phyloP scores from a whole-genome alignment of 2,113 vertebrate species.

The Theristicus caerulescens region DNA sequence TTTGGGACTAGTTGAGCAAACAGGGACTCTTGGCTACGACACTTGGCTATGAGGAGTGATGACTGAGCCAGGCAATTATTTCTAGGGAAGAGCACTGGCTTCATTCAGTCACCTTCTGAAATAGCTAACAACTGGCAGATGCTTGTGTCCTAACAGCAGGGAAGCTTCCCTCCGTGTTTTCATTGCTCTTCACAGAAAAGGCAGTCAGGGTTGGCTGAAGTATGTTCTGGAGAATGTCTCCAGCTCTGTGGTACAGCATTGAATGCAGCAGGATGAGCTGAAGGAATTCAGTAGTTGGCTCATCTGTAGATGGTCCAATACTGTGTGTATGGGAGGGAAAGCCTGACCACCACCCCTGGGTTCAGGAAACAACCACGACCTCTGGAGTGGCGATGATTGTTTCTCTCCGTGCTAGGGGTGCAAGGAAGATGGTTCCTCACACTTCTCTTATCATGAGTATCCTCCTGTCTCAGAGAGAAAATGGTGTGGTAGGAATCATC shows the following conservation, averaged over 20 bases:
- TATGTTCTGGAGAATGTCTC: not conserved
- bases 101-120: not conserved
- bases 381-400: not conserved
- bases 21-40: not conserved
- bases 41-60: not conserved
- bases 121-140: not conserved
- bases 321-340: not conserved
- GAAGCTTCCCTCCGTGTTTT: not conserved
- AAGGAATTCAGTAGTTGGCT: not conserved
- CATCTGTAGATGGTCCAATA: not conserved
- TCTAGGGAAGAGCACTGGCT: not conserved
- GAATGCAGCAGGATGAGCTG: not conserved
- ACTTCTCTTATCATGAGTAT: not conserved
- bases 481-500: not conserved
- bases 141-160: not conserved
- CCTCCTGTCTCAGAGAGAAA: not conserved
- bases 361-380: not conserved
- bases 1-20: not conserved
- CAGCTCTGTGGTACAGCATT: not conserved
- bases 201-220: not conserved
- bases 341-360: too few species aligned
- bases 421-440: not conserved
- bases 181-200: not conserved
- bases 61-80: not conserved
- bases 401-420: not conserved